Evolutionary conservation across 2,797 vertebrate species (phyloP).

Genomic region (Poecilia gillii): DNA sequence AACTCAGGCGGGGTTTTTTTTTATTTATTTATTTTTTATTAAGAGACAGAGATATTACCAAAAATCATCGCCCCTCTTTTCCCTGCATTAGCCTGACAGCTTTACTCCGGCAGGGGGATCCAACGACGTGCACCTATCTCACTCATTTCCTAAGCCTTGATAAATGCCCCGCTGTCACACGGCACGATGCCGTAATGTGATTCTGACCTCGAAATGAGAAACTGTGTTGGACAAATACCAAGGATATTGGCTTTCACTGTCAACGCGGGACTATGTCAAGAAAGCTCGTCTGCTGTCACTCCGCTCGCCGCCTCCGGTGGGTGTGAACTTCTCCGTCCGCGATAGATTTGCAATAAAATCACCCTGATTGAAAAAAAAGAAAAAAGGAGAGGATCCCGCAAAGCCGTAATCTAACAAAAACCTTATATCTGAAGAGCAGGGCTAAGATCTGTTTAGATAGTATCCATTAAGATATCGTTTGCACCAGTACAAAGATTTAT

Average conservation of each 20-base stretch:
- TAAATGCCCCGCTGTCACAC: conserved; percentile 31
- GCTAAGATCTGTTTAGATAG: not conserved
- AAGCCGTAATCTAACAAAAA: not conserved
- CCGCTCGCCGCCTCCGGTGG: not conserved
- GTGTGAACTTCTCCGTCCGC: conserved; percentile 9
- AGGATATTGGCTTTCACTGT: conserved; percentile 50
- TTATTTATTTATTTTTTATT: not conserved
- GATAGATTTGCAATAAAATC: conserved; percentile 18
- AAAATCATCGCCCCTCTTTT: conserved; percentile 12
- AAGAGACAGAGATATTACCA: conserved; percentile 46
- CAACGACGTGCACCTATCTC: conserved; percentile 15
- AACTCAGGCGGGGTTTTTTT: conserved; percentile 25
- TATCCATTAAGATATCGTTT: not conserved
- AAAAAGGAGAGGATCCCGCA: conserved; percentile 1
- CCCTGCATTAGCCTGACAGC: conserved; percentile 35
- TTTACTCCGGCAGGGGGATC: conserved; percentile 25
- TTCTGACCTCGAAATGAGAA: conserved; percentile 55
- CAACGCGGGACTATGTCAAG: conserved; percentile 37
- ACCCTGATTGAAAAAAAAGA: not conserved
- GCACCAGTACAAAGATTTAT: not conserved
- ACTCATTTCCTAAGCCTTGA: conserved; percentile 28
- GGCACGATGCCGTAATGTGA: conserved; percentile 35
- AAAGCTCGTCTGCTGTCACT: conserved; percentile 30
- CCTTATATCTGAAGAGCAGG: conserved; percentile 15
- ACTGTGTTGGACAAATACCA: conserved; percentile 36